Base-by-base conservation (phyloP, 2,113 vertebrate genomes). In the Tragelaphus buxtoni region DNA sequence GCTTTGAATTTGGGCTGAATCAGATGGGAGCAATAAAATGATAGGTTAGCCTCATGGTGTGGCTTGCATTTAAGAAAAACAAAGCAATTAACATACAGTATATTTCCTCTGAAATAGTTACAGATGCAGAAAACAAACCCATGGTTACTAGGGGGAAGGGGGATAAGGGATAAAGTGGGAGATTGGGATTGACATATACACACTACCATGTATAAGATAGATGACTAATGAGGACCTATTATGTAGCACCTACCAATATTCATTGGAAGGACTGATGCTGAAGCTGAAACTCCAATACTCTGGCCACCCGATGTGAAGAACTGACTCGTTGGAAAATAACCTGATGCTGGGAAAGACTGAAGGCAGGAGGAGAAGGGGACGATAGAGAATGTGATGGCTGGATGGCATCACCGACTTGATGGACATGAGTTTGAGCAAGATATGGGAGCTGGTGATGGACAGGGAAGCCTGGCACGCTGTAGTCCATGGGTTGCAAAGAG, bases 21-120 rank as follows among this genome's bases (percentile, higher is more conserved):
- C 69, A 39, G 87, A 90, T 35, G 8, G 39, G 79, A 90, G 39
- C 16, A 24, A 45, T 22, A 77, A 49, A 90, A 69, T 26, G n/a
- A 82, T 17, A 85, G 12, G 39, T 4, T 58, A 61, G 9, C 5
- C 79, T 69, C 20, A 3, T n/a, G 49, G 53, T 2, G 28, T 28
- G 53, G 9, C 16, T 56, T 1, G 0, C 22, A 30, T 35, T 77
- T 47, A 49, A 72, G 58, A 24, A 85, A 94, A 92, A 30, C 22
- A 35, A 9, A 30, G 17, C 28, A 76, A 53, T 74, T 14, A 42
- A n/a, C 69, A 24, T 7, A 22, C 0, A 0, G 14, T 35, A 1
- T 18, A 28, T 17, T 77, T 88, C 91, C 58, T 53, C 30, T 60
- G 72, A 63, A 49, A 79, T 32, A 79, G 76, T 49, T 47, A 76